Conservation (phyloP, 2,888 invertebrate genomes). For the Tenodera sinensis region DNA sequence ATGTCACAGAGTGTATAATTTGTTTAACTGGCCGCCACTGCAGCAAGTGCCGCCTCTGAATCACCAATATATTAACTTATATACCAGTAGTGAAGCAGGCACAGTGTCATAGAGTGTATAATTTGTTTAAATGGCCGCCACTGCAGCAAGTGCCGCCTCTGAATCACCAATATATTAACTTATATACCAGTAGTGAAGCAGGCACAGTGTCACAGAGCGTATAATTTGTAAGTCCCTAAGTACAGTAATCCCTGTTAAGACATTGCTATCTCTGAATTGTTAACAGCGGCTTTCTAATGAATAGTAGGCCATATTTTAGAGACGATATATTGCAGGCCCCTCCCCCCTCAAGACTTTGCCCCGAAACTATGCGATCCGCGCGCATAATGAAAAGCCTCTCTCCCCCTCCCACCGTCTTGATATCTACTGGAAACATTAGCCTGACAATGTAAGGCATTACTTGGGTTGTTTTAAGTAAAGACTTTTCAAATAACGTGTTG, state of each 20-base stretch:
- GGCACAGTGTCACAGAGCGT: constrained; percentile 24
- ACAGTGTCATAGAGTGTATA: constrained; percentile 27
- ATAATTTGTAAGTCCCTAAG: constrained; percentile 33
- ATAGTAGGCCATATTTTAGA: constrained; percentile 32
- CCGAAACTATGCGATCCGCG: constrained; percentile 14
- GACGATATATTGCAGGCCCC: constrained; percentile 18
- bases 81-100: background rate
- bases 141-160: background rate
- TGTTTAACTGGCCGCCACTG: background rate
- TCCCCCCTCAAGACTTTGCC: background rate
- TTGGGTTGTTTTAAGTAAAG: constrained; percentile 28
- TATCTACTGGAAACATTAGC: constrained; percentile 30
- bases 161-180: constrained; percentile 8
- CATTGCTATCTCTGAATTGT: constrained; percentile 32
- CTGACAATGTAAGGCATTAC: constrained; percentile 31
- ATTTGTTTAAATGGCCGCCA: constrained; percentile 10
- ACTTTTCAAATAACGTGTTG: constrained; percentile 10
- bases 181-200: background rate
- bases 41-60: no score
- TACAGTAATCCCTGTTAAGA: constrained; percentile 33
- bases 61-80: constrained; percentile 7
- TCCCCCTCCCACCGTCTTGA: constrained; percentile 6
- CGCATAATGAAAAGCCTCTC: constrained; percentile 23
- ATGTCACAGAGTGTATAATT: constrained; percentile 30
- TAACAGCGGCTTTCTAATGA: constrained; percentile 33